Evolutionary conservation across 2,888 invertebrate species (phyloP).

Genomic region (Nomada goodeniana): DNA sequence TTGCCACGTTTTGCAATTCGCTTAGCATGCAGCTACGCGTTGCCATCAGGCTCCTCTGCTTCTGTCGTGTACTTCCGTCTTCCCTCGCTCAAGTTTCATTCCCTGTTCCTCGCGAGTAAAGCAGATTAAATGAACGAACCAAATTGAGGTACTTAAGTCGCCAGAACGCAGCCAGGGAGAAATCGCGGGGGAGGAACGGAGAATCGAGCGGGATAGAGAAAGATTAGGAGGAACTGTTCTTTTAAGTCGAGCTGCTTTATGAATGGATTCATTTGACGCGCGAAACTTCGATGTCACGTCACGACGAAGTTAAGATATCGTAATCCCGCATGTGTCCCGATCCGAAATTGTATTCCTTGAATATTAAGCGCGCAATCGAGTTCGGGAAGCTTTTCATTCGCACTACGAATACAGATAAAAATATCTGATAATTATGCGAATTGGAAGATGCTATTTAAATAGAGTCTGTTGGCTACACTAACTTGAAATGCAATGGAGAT

Average conservation of each 20-base stretch:
- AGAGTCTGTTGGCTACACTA: not conserved
- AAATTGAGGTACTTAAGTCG: slow-evolving; percentile 79
- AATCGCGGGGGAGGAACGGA: slow-evolving; percentile 39
- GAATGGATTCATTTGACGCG: slow-evolving; percentile 71
- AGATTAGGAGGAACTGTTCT: slow-evolving; percentile 78
- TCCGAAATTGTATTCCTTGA: not conserved
- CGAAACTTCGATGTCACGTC: slow-evolving; percentile 51
- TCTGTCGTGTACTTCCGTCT: slow-evolving; percentile 62
- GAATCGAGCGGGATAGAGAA: slow-evolving; percentile 53
- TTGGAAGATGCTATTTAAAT: not conserved
- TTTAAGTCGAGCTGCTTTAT: slow-evolving; percentile 75
- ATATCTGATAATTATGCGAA: not conserved
- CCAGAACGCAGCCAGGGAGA: slow-evolving; percentile 59
- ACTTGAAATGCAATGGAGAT: not conserved
- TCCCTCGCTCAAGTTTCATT: slow-evolving; percentile 59
- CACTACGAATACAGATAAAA: not conserved
- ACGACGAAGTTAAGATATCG: no score
- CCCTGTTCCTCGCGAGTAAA: slow-evolving; percentile 45
- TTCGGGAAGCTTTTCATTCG: no score
- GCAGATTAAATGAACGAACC: slow-evolving; percentile 78
- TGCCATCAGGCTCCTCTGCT: slow-evolving; percentile 62
- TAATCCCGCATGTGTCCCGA: not conserved
- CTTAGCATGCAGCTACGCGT: slow-evolving; percentile 75
- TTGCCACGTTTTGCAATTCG: slow-evolving; percentile 74
- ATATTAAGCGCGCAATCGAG: not conserved